Conservation (phyloP, 2,888 invertebrate species). For the Cosmia trapezina region DNA sequence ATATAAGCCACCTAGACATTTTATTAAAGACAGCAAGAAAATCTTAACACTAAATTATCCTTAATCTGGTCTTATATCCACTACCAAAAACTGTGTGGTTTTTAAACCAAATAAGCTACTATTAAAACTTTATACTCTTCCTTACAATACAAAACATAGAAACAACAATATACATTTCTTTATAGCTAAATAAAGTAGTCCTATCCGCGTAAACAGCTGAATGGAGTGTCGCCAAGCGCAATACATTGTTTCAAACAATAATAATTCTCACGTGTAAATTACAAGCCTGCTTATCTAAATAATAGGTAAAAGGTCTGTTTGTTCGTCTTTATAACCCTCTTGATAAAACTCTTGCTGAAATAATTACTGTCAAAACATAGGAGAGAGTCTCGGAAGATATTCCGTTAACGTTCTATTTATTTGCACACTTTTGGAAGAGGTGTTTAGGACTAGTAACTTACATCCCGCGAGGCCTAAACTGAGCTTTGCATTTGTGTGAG, state of each 20-base stretch:
- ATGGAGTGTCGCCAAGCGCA: conserved; percentile 28
- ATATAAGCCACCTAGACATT: background rate
- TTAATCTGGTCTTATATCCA: no score
- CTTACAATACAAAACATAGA: conserved; percentile 6
- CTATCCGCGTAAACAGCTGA: conserved; percentile 21
- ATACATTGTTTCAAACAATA: conserved; percentile 52
- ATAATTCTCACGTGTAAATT: conserved; percentile 52
- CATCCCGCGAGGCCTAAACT: no score
- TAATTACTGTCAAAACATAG: conserved; percentile 35
- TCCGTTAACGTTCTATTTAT: conserved; percentile 40
- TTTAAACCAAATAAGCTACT: background rate
- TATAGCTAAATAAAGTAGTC: conserved; percentile 23
- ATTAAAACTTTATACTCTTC: background rate
- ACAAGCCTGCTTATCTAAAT: conserved; percentile 43
- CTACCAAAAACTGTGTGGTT: no score
- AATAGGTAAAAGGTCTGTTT: conserved; percentile 52
- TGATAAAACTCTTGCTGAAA: conserved; percentile 42
- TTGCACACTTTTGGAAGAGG: conserved; percentile 24
- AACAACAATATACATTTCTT: conserved; percentile 30
- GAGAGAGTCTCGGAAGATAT: conserved; percentile 4
- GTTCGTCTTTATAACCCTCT: conserved; percentile 32
- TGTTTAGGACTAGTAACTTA: background rate
- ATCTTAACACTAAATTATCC: background rate
- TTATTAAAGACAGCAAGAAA: background rate
- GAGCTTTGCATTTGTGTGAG: no score